Percentiles rank a stretch among this genome's conserved stretches.
Evolutionary conservation across 2,888 invertebrate species (phyloP).

Genomic region (Gasteruption jaculator): DNA sequence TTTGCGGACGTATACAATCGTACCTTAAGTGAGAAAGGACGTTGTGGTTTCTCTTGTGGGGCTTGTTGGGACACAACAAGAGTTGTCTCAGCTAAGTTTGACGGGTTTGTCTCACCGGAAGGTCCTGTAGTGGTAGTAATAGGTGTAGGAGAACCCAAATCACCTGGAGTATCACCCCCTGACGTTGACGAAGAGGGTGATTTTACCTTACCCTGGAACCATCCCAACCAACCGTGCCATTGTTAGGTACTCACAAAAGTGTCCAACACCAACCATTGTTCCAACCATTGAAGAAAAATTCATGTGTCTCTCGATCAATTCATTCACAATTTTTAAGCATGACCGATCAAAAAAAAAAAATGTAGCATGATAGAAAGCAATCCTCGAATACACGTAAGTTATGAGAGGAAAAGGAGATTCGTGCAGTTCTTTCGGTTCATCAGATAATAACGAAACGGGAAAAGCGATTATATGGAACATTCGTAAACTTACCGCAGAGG

Average conservation of each 20-base stretch:
- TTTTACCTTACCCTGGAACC: constrained; percentile 52
- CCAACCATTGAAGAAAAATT: too few relatives aligned
- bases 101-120: constrained; percentile 41
- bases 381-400: too few relatives aligned
- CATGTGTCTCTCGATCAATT: too few relatives aligned
- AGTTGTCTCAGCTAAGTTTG: constrained; percentile 39
- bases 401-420: too few relatives aligned
- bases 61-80: constrained; percentile 43
- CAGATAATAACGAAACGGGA: too few relatives aligned
- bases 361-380: too few relatives aligned
- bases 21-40: constrained; percentile 62
- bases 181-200: constrained; percentile 50
- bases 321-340: too few relatives aligned
- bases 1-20: too few relatives aligned
- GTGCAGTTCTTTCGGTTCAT: too few relatives aligned
- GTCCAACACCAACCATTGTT: constrained; percentile 36
- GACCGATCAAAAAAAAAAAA: too few relatives aligned
- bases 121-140: constrained; percentile 45
- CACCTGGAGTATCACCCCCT: constrained; percentile 50
- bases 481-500: too few relatives aligned
- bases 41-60: constrained; percentile 55
- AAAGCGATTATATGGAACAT: too few relatives aligned
- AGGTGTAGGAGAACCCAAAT: constrained; percentile 44
- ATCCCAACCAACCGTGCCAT: constrained; percentile 49
- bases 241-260: constrained; percentile 48